Evolutionary conservation across 1,140 invertebrate genomes (phyloP), one percentile per base, ranked within the genome.

Genomic region (Octopus bimaculoides): DNA sequence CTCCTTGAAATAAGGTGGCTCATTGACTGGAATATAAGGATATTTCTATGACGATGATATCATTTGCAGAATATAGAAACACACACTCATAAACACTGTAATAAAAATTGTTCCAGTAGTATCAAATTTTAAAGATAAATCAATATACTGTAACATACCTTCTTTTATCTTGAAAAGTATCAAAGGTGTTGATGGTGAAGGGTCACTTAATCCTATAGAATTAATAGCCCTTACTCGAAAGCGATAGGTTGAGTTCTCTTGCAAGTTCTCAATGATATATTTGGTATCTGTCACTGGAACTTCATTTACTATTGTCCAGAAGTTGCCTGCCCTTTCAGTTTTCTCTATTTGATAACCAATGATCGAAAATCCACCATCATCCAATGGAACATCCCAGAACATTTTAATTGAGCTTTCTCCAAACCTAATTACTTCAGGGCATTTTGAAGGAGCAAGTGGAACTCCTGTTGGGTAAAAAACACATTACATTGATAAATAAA

Each of bases 211-310:
- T 69, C 98, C 98, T 87, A 98, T 97, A 86, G 96, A 94, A 91
- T 99, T 99, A 89, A 98, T 96, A 78, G 98, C 98, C 92, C 96
- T 94, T 0, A 99, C 97, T 77, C 97, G 93, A 93, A 99, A 99
- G 82, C 98, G 96, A 88, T 99, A 99, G 52, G 96, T 94, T 83
- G 93, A 92, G 55, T 96, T 96, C 54, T 98, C 94, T 66, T 93
- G 94, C 71, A 99, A 92, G 41, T 88, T 84, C 9, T 81, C 92
- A 82, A 98, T 94, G 88, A 97, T 97, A 82, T 97, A 94, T 88
- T 96, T 95, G 79, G 94, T 96, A 0, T 96, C 92, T 6, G 94
- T 90, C 82, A 96, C 96, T 20, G 98, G 93, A 26, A 78, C 92
- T 9, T 94, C 93, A 91, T 98, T 99, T 52, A 98, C 96, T 76